phyloP scores from a whole-genome alignment of 2,797 vertebrate species.

The Glyptemys insculpta region DNA sequence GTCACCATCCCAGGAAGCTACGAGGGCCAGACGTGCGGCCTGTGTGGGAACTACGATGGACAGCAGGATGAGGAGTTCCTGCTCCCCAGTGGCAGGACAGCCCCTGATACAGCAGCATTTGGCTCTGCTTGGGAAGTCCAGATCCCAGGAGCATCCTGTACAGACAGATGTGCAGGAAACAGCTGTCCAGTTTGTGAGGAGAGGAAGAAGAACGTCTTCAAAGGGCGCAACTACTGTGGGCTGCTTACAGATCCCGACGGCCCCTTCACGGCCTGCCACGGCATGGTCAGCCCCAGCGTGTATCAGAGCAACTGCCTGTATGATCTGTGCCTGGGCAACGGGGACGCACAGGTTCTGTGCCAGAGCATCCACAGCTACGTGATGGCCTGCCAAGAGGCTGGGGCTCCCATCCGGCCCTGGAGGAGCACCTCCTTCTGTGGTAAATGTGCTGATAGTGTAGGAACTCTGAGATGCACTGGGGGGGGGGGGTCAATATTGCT shows the following conservation, averaged over 20 bases:
- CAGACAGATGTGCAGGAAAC: slow-evolving; percentile 28
- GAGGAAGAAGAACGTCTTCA: slow-evolving; percentile 35
- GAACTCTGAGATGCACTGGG: too few species aligned
- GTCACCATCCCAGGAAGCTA: slow-evolving; percentile 77
- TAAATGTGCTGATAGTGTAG: slow-evolving; percentile 56
- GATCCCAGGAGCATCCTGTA: slow-evolving; percentile 40
- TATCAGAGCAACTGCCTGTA: slow-evolving; percentile 69
- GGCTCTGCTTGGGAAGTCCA: slow-evolving; percentile 75
- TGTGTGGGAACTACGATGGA: slow-evolving; percentile 78
- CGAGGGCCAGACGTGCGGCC: slow-evolving; percentile 60
- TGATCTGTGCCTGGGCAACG: slow-evolving; percentile 58
- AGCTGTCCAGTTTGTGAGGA: neutral
- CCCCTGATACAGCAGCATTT: slow-evolving; percentile 37
- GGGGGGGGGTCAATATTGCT: neutral
- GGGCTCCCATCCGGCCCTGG: slow-evolving; percentile 63
- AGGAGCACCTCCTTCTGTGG: slow-evolving; percentile 73
- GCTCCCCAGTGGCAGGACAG: slow-evolving; percentile 41
- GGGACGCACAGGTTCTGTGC: slow-evolving; percentile 41
- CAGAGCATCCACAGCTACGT: slow-evolving; percentile 56
- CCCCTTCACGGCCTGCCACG: slow-evolving; percentile 66
- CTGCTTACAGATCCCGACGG: slow-evolving; percentile 52
- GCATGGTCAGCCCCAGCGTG: neutral
- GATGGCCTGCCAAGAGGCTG: slow-evolving; percentile 68
- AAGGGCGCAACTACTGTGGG: slow-evolving; percentile 68
- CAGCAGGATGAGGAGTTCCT: slow-evolving; percentile 66